A percentile compares a stretch with the other conserved stretches of the same genome.
These are phyloP conservation scores for Drosophila ficusphila DNA, from an alignment of 1,140 invertebrate species.

Conservation along the genomic window DNA sequence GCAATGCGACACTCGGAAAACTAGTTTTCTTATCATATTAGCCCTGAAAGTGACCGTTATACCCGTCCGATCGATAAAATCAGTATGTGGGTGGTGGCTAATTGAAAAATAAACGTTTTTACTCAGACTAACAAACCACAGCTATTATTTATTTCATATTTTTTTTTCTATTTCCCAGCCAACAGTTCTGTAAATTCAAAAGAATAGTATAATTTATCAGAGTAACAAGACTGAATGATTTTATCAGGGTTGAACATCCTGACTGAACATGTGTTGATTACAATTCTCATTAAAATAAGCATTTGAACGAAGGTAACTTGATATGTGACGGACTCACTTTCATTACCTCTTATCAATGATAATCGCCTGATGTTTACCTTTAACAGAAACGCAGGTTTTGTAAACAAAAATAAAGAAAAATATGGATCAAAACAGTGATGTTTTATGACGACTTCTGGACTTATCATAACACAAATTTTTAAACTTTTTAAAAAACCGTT, in stretches of 20 bases:
- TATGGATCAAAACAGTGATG: neutral
- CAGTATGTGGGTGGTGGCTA: neutral
- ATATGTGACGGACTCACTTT: neutral
- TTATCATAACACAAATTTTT: neutral
- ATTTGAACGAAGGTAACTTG: neutral
- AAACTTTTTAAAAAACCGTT: too few species aligned
- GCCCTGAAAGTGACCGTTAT: neutral
- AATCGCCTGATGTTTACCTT: neutral
- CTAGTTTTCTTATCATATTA: conserved; percentile 3
- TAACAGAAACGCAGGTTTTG: neutral
- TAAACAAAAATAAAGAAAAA: conserved; percentile 2
- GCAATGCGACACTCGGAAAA: conserved; percentile 8
- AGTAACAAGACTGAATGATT: too few species aligned
- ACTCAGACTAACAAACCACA: neutral
- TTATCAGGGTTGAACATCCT: too few species aligned
- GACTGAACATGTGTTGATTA: neutral
- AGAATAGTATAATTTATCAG: too few species aligned
- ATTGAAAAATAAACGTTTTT: neutral
- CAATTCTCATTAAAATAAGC: neutral
- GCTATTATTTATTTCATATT: too few species aligned
- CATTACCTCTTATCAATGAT: neutral
- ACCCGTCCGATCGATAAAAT: neutral
- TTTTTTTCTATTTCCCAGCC: too few species aligned
- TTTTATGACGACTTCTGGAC: neutral
- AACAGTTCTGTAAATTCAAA: too few species aligned